phyloP scores from a whole-genome alignment of 92 coral and sea anemone genomes.

The Parazoanthus darwini region DNA sequence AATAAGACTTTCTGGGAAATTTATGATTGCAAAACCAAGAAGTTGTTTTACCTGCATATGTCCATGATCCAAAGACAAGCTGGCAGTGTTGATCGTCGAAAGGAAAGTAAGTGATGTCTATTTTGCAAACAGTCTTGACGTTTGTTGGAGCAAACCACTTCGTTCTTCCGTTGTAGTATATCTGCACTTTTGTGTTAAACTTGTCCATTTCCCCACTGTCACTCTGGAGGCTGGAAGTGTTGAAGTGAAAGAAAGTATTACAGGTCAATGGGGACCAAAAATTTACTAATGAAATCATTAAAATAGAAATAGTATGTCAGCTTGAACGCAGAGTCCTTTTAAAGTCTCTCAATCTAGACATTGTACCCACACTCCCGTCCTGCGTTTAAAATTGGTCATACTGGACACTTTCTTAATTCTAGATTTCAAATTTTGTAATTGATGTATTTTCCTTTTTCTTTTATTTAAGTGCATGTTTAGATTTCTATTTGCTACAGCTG shows the following conservation, averaged over 20 bases:
- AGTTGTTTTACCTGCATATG: constrained; percentile 51
- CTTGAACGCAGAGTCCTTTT: too few relatives aligned
- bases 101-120: constrained; percentile 93
- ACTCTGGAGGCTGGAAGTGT: constrained; percentile 68
- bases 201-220: constrained; percentile 99
- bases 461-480: too few relatives aligned
- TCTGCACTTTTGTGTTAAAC: constrained; percentile 80
- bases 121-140: constrained; percentile 83
- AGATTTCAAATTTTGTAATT: too few relatives aligned
- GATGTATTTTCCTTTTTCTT: too few relatives aligned
- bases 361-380: background rate
- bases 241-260: background rate
- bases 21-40: background rate
- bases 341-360: too few relatives aligned
- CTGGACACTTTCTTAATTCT: too few relatives aligned
- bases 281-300: background rate
- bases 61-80: constrained; percentile 96
- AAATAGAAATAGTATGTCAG: background rate
- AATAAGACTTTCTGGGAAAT: too few relatives aligned
- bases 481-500: too few relatives aligned
- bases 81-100: constrained; percentile 87
- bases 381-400: too few relatives aligned
- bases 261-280: background rate
- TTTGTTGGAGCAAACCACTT: constrained; percentile 97
- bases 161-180: constrained; percentile 69